Base-by-base conservation (phyloP, 2,113 vertebrate genomes). In the Sapayoa aenigma region DNA sequence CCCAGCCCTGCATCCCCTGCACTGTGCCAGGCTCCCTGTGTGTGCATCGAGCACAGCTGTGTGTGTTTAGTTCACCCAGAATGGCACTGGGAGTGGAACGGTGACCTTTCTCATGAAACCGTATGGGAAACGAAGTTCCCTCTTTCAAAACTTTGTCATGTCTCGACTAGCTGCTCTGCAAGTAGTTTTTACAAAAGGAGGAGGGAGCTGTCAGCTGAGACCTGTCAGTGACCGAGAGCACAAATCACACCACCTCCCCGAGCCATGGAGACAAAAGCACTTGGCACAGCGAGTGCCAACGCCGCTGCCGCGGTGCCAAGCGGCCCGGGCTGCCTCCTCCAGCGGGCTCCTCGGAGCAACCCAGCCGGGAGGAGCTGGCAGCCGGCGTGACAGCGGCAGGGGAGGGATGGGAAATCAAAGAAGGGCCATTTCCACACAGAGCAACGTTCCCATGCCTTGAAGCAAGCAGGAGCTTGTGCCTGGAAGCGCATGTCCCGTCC, bases 81-180 rank as follows among this genome's bases (percentile, higher is more conserved):
- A 66, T 82, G 90, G 87, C 87, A 83, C 92, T 7, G 53, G 59
- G 93, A 52, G 37, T 39, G 35, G 66, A 83, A 84, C 78, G 23
- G 46, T 96, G 90, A 95, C 91, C 90, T 97, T 96, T 96, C 93
- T 90, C 90, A 92, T 76, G 89, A 69, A 83, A 60, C 59, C 2
- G 4, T 78, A 89, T 42, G 89, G 91, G 92, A 94, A 97, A 96
- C 2, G 3, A 90, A 92, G 89, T 93, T 96, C 93, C 72, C 89
- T 97, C 97, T 97, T 97, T 97, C 97, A 97, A 97, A 97, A 97
- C 84, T 74, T 84, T 55, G 67, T 97, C 97, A n/a, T 97, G 97
- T 96, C 96, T 96, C 95, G 95, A 97, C 97, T 97, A 97, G 97
- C 95, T 87, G 82, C 69, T 94, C 94, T 62, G 87, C 85, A 87